phyloP scores from a whole-genome alignment of 2,888 invertebrate species.

The Heliconius aoede region DNA sequence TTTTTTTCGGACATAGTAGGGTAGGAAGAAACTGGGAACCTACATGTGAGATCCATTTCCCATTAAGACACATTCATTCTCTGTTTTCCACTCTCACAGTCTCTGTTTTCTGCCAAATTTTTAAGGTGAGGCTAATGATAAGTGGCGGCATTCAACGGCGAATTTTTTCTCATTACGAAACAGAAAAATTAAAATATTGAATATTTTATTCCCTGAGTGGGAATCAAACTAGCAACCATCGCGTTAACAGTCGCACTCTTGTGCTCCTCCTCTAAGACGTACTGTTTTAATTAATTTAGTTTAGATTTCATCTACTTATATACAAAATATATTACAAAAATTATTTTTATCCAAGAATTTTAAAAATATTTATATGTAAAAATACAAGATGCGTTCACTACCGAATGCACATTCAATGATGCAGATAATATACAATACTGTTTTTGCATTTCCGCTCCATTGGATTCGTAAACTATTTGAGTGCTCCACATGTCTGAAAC shows the following conservation, averaged over 20 bases:
- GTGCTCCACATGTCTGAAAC: not conserved
- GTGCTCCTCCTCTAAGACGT: too few relatives aligned
- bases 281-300: too few relatives aligned
- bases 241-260: too few relatives aligned
- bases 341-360: not conserved
- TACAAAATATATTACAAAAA: not conserved
- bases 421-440: constrained; percentile 25
- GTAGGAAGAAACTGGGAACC: not conserved
- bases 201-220: too few relatives aligned
- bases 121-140: not conserved
- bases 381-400: constrained; percentile 19
- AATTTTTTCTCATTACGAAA: too few relatives aligned
- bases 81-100: too few relatives aligned
- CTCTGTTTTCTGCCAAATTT: not conserved
- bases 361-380: not conserved
- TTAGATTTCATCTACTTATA: not conserved
- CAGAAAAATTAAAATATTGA: too few relatives aligned
- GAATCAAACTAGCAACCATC: too few relatives aligned
- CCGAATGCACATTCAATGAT: constrained; percentile 23
- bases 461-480: constrained; percentile 16
- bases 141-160: too few relatives aligned
- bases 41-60: not conserved
- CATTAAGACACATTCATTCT: too few relatives aligned
- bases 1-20: not conserved
- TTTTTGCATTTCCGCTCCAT: constrained; percentile 18